Conservation (phyloP, 2,797 vertebrate genomes). For the Mormyrus proboscirostris region DNA sequence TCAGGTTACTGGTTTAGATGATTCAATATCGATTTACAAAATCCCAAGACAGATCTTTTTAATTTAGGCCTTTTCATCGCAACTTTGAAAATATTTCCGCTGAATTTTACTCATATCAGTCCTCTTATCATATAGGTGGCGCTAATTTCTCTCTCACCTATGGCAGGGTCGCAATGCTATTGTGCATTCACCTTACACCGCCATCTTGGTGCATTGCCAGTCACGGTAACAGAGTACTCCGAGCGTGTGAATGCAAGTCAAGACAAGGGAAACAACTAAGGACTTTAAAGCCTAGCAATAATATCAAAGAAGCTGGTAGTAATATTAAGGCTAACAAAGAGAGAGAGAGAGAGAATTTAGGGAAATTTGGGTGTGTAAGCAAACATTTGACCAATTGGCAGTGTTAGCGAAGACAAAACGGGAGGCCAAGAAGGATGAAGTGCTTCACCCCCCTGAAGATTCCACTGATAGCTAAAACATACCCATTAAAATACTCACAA, state of each 20-base stretch:
- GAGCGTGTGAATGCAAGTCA: not conserved
- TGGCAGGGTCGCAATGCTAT: not conserved
- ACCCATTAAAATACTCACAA: constrained; percentile 43
- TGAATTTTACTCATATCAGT: not conserved
- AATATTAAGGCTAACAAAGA: not conserved
- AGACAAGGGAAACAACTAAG: not conserved
- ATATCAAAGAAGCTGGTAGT: not conserved
- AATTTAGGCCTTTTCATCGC: not conserved
- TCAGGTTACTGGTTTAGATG: not conserved
- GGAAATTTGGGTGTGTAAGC: not conserved
- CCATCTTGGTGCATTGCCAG: not conserved
- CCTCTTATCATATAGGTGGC: not conserved
- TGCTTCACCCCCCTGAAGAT: constrained; percentile 29
- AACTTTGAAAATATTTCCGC: not conserved
- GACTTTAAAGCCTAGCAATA: not conserved
- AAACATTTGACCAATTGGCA: not conserved
- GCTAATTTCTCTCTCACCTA: not conserved
- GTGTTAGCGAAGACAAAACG: not conserved
- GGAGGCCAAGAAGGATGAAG: constrained; percentile 2
- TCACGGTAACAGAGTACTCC: not conserved
- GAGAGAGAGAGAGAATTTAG: not conserved
- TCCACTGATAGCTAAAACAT: constrained; percentile 47
- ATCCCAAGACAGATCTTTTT: not conserved
- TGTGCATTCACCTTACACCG: not conserved
- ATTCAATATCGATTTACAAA: not conserved